These are phyloP conservation scores for Platypus cylindrus DNA, from an alignment of 2,888 invertebrate genomes.

Conservation along the genomic window DNA sequence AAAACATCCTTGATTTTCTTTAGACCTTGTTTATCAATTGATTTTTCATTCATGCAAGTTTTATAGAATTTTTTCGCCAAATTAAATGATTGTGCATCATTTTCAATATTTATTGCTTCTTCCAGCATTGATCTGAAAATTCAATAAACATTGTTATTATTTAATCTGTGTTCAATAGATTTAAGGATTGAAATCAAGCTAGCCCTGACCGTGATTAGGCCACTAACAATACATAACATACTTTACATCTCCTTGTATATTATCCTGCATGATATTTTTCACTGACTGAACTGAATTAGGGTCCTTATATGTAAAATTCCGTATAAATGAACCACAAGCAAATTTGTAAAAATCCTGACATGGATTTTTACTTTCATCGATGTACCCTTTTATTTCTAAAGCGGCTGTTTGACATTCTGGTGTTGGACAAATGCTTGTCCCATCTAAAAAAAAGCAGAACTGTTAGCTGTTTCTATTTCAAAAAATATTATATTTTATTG, in stretches of 20 bases:
- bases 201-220: no score
- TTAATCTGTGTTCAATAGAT: constrained; percentile 1
- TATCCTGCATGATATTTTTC: constrained; percentile 20
- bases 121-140: constrained; percentile 21
- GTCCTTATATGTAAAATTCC: constrained; percentile 54
- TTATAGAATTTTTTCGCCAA: constrained; percentile 27
- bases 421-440: constrained; percentile 21
- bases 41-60: constrained; percentile 29
- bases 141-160: constrained; percentile 1
- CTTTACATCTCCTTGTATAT: constrained; percentile 21
- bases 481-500: background rate
- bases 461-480: background rate
- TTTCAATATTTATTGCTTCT: constrained; percentile 14
- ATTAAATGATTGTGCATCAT: constrained; percentile 18
- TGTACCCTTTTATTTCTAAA: constrained; percentile 49
- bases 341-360: constrained; percentile 70
- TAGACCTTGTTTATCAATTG: constrained; percentile 26
- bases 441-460: constrained; percentile 11
- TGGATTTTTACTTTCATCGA: constrained; percentile 53
- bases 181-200: no score
- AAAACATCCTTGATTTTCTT: constrained; percentile 29
- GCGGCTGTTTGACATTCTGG: constrained; percentile 36
- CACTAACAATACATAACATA: no score
- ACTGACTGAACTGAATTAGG: constrained; percentile 17
- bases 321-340: constrained; percentile 59